A percentile compares a stretch with the other conserved stretches of the same genome.
Conservation (phyloP, 1,140 invertebrate genomes). For the Neodiprion lecontei region DNA sequence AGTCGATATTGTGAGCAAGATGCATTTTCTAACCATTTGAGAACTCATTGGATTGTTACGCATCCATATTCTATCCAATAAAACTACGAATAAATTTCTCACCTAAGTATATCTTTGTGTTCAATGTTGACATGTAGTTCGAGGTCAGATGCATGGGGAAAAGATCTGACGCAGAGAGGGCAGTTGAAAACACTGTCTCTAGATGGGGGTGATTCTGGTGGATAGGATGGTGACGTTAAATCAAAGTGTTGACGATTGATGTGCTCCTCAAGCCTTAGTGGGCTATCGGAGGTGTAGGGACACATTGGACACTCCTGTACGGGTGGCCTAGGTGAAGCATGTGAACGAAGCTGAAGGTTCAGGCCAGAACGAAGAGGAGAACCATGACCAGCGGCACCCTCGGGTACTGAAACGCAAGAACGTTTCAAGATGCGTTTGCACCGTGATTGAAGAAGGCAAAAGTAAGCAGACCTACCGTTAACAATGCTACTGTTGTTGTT, state of each 20-base stretch:
- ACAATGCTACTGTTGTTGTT: conserved; percentile 48
- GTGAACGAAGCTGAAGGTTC: conserved; percentile 60
- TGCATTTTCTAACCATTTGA: neutral
- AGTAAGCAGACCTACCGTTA: conserved; percentile 24
- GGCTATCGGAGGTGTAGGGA: conserved; percentile 77
- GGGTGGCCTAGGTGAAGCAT: conserved; percentile 54
- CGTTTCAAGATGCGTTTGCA: conserved; percentile 11
- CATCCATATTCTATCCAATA: conserved; percentile 54
- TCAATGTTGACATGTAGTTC: conserved; percentile 87
- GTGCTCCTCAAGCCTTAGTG: conserved; percentile 80
- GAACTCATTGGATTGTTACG: neutral
- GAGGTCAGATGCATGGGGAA: conserved; percentile 77
- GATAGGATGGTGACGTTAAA: conserved; percentile 76
- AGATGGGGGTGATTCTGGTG: conserved; percentile 56
- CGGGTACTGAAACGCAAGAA: conserved; percentile 30
- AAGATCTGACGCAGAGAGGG: conserved; percentile 76
- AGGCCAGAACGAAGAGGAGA: conserved; percentile 65
- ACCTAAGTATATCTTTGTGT: conserved; percentile 77
- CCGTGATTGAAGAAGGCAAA: neutral
- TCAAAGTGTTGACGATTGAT: conserved; percentile 87
- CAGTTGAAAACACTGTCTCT: conserved; percentile 64
- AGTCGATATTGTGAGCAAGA: neutral
- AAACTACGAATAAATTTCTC: conserved; percentile 47
- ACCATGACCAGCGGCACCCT: conserved; percentile 56
- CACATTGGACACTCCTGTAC: conserved; percentile 78